Evolutionary conservation across 1,140 invertebrate species (phyloP).

Genomic region (Hormaphis cornu): DNA sequence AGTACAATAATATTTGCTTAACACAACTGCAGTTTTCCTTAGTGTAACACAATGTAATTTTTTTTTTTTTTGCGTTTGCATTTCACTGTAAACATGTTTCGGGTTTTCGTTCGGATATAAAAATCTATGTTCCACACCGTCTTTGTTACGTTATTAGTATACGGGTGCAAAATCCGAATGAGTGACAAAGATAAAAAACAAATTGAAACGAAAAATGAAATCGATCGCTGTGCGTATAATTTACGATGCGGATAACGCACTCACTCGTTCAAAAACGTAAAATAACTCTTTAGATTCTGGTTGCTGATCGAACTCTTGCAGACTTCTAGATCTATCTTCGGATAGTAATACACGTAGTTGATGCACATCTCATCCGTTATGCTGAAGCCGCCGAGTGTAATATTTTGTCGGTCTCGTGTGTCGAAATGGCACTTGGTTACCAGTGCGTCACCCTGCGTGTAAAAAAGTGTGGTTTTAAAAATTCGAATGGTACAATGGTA

Average conservation of each 20-base stretch:
- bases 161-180: too few relatives aligned
- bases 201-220: background rate
- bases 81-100: too few relatives aligned
- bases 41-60: too few relatives aligned
- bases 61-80: too few relatives aligned
- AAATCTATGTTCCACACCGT: too few relatives aligned
- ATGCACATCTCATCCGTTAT: slow-evolving; percentile 99
- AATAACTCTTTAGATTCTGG: slow-evolving; percentile 68
- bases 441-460: slow-evolving; percentile 82
- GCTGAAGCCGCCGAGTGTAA: slow-evolving; percentile 85
- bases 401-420: slow-evolving; percentile 61
- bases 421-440: slow-evolving; percentile 84
- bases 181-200: too few relatives aligned
- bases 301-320: slow-evolving; percentile 92
- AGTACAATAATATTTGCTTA: too few relatives aligned
- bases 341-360: slow-evolving; percentile 98
- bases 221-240: background rate
- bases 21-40: too few relatives aligned
- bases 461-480: slow-evolving; percentile 35
- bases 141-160: too few relatives aligned
- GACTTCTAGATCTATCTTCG: slow-evolving; percentile 80
- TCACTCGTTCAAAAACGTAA: slow-evolving; percentile 73
- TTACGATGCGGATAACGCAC: slow-evolving; percentile 32
- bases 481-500: too few relatives aligned
- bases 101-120: too few relatives aligned